Percentiles rank a stretch among this genome's conserved stretches.
Conservation (phyloP, 2,797 vertebrate species). For the Steatocranus sp. region DNA sequence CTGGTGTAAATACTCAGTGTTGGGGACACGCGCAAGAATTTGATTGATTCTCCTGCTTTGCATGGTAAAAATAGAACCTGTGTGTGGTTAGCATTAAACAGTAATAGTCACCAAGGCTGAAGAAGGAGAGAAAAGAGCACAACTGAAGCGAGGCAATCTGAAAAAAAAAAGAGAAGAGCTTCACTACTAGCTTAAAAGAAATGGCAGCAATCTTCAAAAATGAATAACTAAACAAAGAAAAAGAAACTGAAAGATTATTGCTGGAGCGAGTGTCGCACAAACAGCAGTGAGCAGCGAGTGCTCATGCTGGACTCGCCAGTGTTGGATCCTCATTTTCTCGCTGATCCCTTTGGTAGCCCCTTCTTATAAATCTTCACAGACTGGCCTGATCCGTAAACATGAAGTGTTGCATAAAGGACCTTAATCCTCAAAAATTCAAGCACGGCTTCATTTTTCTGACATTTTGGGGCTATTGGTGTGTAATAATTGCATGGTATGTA, state of each 20-base stretch:
- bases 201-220: slow-evolving; percentile 17
- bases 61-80: background rate
- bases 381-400: slow-evolving; percentile 25
- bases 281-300: slow-evolving; percentile 5
- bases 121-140: background rate
- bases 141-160: background rate
- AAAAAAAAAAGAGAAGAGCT: background rate
- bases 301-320: slow-evolving; percentile 1
- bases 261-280: slow-evolving; percentile 12
- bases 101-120: background rate
- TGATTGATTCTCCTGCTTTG: background rate
- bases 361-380: slow-evolving; percentile 16
- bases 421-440: slow-evolving; percentile 29
- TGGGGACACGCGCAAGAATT: background rate
- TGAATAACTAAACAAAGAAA: background rate
- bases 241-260: slow-evolving; percentile 17
- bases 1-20: background rate
- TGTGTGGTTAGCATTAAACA: background rate
- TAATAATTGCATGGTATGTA: slow-evolving; percentile 9
- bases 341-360: background rate
- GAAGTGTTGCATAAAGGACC: background rate
- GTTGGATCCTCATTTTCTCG: slow-evolving; percentile 33
- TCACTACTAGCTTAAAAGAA: slow-evolving; percentile 1
- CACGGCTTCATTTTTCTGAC: slow-evolving; percentile 24
- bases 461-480: slow-evolving; percentile 15